phyloP scores from a whole-genome alignment of 2,113 vertebrate species.

The Festucalex cinctus region DNA sequence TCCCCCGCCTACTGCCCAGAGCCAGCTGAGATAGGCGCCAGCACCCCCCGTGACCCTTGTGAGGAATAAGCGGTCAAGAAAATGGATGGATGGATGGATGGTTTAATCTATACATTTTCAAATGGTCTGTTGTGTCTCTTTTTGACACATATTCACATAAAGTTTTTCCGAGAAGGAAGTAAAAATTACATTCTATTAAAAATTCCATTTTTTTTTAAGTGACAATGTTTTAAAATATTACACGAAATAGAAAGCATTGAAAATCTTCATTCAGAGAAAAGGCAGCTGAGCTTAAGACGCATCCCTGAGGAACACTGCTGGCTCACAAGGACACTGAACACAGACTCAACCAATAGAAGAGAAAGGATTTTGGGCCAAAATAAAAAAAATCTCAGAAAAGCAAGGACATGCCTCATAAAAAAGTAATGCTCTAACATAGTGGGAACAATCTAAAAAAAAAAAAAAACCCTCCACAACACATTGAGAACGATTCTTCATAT shows the following conservation, averaged over 20 bases:
- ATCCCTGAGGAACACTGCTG: conserved; percentile 26
- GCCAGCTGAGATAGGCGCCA: no score
- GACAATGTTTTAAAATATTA: no score
- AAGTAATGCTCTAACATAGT: conserved; percentile 4
- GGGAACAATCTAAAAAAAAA: conserved; percentile 16
- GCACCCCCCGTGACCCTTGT: no score
- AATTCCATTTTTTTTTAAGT: no score
- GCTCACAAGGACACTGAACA: conserved; percentile 20
- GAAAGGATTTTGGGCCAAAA: not conserved
- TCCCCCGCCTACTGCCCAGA: no score
- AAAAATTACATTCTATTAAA: no score
- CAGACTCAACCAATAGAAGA: conserved; percentile 9
- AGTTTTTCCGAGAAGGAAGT: not conserved
- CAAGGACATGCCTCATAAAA: conserved; percentile 22
- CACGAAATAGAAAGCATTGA: no score
- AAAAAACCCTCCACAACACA: conserved; percentile 13
- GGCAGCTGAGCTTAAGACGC: conserved; percentile 24
- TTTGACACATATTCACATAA: no score
- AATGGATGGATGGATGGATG: no score
- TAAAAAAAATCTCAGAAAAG: conserved; percentile 9
- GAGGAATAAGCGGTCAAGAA: no score
- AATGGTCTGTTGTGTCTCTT: no score
- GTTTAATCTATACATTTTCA: no score
- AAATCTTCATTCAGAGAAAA: conserved; percentile 7
- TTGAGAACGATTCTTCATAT: not conserved